Evolutionary conservation across 2,888 invertebrate species (phyloP), one percentile per base, ranked within the genome.

Genomic region (Coelinius sp.): DNA sequence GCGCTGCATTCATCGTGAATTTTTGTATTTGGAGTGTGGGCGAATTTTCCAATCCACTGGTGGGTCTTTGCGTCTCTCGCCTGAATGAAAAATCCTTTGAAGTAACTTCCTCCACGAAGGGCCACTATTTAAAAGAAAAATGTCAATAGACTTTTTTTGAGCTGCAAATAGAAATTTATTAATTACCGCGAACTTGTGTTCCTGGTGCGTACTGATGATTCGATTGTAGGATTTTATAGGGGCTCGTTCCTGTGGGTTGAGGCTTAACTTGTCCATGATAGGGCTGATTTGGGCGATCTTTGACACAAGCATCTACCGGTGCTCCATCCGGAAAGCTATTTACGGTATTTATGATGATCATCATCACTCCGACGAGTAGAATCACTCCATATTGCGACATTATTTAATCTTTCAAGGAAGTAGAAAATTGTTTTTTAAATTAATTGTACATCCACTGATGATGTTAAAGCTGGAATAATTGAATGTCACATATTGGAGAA

Each of bases 81-180:
- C 88, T 95, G 95, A 56, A 95, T 88, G 87, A 95, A 94, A 90
- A 95, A 95, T n/a, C 95, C 95, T 80, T 94, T 93, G 88, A 95
- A 95, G 0, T 92, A 88, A 14, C 90, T 90, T 27, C 91, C 90
- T 65, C 83, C 81, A 67, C 89, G 89, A 77, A 92, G 91, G 59
- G 89, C 90, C 56, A 92, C 92, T 92, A n/a, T n/a, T n/a, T n/a
- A n/a, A n/a, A n/a, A n/a, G n/a, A n/a, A n/a, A 88, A 5, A 80
- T 82, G 70, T 64, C 8, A 44, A 44, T 44, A 3, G 44, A n/a
- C n/a, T n/a, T n/a, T n/a, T n/a, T n/a, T n/a, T n/a, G n/a, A n/a
- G n/a, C n/a, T n/a, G n/a, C 24, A 8, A 46, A n/a, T 14, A 24
- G 12, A 10, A 17, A 17, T 24, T n/a, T 56, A n/a, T 56, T 24